Evolutionary conservation across 1,140 invertebrate species (phyloP).

Genomic region (Helicorthomorpha holstii): DNA sequence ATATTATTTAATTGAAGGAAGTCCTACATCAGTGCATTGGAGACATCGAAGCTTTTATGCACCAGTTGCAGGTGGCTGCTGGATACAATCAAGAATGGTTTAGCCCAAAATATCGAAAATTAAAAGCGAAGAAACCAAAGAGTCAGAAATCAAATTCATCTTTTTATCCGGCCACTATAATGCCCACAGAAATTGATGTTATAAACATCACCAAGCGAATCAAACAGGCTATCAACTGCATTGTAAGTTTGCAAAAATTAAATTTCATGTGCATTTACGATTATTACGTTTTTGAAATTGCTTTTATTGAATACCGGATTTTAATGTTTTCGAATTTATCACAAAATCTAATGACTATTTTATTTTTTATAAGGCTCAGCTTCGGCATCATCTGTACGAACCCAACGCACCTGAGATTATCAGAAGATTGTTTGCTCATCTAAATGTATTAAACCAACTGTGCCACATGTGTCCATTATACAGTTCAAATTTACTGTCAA

Average conservation of each 20-base stretch:
- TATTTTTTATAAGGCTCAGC: background rate
- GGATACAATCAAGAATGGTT: background rate
- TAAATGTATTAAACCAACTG: background rate
- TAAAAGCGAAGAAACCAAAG: background rate
- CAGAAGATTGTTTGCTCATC: background rate
- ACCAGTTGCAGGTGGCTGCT: background rate
- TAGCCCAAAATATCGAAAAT: background rate
- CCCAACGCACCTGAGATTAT: background rate
- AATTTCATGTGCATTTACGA: background rate
- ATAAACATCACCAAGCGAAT: background rate
- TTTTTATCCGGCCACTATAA: background rate
- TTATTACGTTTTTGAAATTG: too few species aligned
- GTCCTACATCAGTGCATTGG: background rate
- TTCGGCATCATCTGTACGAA: background rate
- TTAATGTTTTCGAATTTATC: too few species aligned
- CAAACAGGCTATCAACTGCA: constrained; percentile 1
- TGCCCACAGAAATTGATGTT: background rate
- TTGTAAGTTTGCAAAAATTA: background rate
- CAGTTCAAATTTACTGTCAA: background rate
- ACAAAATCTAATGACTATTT: background rate
- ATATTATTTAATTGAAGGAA: background rate
- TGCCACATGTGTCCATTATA: background rate
- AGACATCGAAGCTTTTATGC: background rate
- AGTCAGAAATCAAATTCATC: background rate
- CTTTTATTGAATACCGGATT: too few species aligned